Evolutionary conservation across 1,140 invertebrate species (phyloP).

Genomic region (Heliconius hermathena): DNA sequence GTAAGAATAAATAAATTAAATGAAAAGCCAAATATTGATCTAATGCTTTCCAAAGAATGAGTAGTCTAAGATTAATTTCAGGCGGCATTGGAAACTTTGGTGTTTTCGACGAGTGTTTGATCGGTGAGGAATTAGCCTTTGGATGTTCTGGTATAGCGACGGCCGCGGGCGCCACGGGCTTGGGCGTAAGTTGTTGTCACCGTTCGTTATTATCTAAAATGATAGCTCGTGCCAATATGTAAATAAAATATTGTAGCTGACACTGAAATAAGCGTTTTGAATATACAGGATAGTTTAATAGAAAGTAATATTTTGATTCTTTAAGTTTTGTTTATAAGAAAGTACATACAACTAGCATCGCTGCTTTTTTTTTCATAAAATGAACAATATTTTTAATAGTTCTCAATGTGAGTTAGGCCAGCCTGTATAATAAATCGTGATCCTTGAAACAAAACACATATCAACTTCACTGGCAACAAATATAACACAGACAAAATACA

Average conservation of each 20-base stretch:
- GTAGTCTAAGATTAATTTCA: slow-evolving; percentile 45
- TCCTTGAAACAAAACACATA: no score
- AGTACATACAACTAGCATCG: no score
- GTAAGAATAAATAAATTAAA: neutral
- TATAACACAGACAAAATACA: no score
- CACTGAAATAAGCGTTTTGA: neutral
- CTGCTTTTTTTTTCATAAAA: no score
- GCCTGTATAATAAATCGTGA: no score
- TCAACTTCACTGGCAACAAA: no score
- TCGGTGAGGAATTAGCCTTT: slow-evolving; percentile 51
- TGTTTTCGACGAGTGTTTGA: slow-evolving; percentile 53
- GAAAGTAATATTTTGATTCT: no score
- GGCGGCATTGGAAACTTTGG: slow-evolving; percentile 56
- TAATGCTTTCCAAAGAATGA: neutral
- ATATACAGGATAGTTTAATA: neutral
- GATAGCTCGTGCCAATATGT: neutral
- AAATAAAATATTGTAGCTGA: neutral
- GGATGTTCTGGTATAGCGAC: slow-evolving; percentile 53
- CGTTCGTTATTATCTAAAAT: neutral
- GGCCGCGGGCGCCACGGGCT: slow-evolving; percentile 46
- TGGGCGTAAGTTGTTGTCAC: slow-evolving; percentile 50
- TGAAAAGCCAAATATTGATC: neutral
- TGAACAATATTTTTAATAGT: no score
- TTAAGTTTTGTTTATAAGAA: no score
- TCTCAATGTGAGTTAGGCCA: no score